Percentiles rank a stretch among this genome's conserved stretches.
Evolutionary conservation across 2,113 vertebrate genomes (phyloP).

Genomic region (Oriolus oriolus): DNA sequence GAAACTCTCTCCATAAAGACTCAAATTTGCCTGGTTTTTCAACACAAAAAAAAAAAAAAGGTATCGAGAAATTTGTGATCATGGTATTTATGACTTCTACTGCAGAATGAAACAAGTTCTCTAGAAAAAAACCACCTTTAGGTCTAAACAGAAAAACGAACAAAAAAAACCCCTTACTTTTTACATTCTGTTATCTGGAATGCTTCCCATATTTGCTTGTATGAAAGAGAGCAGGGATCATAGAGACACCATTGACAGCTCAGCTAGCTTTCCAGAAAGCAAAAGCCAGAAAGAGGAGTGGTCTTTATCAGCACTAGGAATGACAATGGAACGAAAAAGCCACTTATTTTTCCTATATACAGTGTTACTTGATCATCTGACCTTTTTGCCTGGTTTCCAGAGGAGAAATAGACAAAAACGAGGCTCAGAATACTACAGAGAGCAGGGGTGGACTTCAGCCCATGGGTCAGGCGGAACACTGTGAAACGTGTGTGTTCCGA

Average conservation of each 20-base stretch:
- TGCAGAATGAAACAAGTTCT: background rate
- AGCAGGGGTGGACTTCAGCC: background rate
- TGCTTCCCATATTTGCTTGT: background rate
- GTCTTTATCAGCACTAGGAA: background rate
- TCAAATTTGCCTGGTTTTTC: background rate
- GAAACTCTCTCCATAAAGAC: background rate
- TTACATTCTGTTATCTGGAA: background rate
- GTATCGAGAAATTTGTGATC: background rate
- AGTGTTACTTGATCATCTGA: background rate
- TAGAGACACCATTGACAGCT: background rate
- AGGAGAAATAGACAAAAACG: background rate
- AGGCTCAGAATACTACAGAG: background rate
- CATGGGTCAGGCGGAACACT: background rate
- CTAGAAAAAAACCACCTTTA: background rate
- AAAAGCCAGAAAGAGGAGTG: background rate
- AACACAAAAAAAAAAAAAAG: background rate
- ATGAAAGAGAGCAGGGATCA: background rate
- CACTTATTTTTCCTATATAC: background rate
- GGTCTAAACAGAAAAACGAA: background rate
- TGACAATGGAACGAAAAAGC: background rate
- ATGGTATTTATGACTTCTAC: background rate
- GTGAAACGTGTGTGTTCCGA: background rate
- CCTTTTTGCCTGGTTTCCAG: background rate
- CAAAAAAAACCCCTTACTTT: background rate
- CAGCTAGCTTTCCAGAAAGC: background rate